Percentiles rank a stretch among this genome's conserved stretches.
Conservation (phyloP, 2,888 invertebrate genomes). For the Hipparchia sbordonii region DNA sequence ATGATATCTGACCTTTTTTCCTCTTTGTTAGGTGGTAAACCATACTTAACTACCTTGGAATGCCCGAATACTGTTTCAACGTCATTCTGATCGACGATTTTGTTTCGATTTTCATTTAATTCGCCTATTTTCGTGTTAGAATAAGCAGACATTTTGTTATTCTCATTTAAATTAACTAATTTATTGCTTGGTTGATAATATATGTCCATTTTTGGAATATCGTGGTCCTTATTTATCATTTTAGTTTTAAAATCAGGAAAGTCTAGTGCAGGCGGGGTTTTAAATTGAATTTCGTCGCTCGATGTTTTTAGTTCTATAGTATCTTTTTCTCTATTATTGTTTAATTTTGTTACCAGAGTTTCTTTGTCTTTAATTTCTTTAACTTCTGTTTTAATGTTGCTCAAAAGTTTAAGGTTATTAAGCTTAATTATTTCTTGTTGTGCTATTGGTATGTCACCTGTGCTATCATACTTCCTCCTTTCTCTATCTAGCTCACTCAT, state of each 20-base stretch:
- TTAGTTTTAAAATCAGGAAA: conserved; percentile 62
- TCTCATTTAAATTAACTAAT: conserved; percentile 20
- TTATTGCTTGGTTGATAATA: conserved; percentile 9
- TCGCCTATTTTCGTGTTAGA: conserved; percentile 29
- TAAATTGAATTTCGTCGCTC: conserved; percentile 47
- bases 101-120: conserved; percentile 27
- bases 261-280: conserved; percentile 57
- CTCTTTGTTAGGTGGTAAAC: conserved; percentile 24
- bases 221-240: conserved; percentile 48
- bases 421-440: background rate
- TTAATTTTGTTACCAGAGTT: background rate
- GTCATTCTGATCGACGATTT: conserved; percentile 30
- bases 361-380: background rate
- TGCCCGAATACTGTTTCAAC: conserved; percentile 64
- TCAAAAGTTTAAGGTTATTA: background rate
- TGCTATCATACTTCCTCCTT: conserved; percentile 29
- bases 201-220: conserved; percentile 8
- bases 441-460: background rate
- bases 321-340: conserved; percentile 10
- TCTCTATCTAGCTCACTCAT: conserved; percentile 40
- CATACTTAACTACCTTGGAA: conserved; percentile 68
- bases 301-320: conserved; percentile 26
- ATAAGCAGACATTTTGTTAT: conserved; percentile 21
- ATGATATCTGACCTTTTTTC: background rate
- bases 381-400: background rate